Conservation (phyloP, 2,888 invertebrate species). For the Sialis fuliginosa region DNA sequence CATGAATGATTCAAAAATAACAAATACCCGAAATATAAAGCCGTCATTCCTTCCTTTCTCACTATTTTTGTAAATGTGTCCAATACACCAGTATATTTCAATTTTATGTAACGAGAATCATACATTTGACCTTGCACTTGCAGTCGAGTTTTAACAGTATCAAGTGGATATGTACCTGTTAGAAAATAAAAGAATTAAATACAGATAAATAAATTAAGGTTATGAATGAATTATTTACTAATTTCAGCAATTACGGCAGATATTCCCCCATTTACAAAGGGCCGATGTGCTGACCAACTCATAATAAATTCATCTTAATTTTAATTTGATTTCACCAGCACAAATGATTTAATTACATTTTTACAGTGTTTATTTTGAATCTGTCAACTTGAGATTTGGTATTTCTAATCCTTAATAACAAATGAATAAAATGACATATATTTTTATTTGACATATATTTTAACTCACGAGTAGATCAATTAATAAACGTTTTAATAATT, state of each 20-base stretch:
- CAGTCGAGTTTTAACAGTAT: conserved; percentile 84
- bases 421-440: too few species aligned
- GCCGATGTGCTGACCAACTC: conserved; percentile 25
- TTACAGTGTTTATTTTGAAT: too few species aligned
- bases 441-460: too few species aligned
- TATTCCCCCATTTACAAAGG: conserved; percentile 85
- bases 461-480: too few species aligned
- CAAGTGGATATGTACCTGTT: conserved; percentile 88
- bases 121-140: conserved; percentile 87
- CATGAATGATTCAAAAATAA: background rate
- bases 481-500: too few species aligned
- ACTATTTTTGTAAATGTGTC: conserved; percentile 80
- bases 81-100: conserved; percentile 78
- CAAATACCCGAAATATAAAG: conserved; percentile 73
- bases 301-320: too few species aligned
- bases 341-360: too few species aligned
- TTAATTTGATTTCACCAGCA: too few species aligned
- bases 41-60: conserved; percentile 68
- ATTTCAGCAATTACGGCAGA: conserved; percentile 89
- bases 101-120: conserved; percentile 51
- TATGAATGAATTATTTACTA: conserved; percentile 46
- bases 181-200: background rate
- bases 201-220: conserved; percentile 2
- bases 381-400: too few species aligned
- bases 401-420: too few species aligned